These are phyloP conservation scores for Apaloderma vittatum DNA, from an alignment of 2,113 vertebrate species.

Conservation along the genomic window DNA sequence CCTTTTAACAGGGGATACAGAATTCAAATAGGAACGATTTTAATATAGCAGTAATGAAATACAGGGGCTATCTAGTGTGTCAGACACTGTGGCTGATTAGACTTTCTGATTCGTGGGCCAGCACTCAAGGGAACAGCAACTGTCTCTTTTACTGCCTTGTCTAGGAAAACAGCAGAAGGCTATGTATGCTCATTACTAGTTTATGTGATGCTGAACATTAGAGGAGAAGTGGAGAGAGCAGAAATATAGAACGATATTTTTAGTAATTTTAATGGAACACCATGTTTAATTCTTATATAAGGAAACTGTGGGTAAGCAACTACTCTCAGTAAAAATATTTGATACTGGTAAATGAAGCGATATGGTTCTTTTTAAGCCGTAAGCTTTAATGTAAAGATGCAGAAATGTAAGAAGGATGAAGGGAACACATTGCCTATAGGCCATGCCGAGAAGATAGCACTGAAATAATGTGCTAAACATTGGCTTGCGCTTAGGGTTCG, in stretches of 20 bases:
- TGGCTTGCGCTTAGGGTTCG: conserved; percentile 13
- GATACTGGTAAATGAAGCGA: background rate
- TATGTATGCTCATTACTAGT: conserved; percentile 65
- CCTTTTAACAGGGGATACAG: conserved; percentile 6
- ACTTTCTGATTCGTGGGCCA: conserved; percentile 64
- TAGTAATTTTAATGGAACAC: conserved; percentile 36
- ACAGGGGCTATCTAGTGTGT: conserved; percentile 44
- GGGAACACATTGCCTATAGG: background rate
- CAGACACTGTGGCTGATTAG: conserved; percentile 54
- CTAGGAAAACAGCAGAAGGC: conserved; percentile 71
- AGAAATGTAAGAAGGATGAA: background rate
- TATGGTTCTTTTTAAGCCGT: background rate
- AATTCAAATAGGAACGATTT: conserved; percentile 30
- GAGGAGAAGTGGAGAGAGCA: background rate
- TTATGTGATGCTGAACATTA: conserved; percentile 54
- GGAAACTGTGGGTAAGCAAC: background rate
- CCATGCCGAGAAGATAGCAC: conserved; percentile 19
- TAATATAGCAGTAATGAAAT: conserved; percentile 65
- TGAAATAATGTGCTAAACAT: conserved; percentile 27
- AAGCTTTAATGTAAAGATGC: background rate
- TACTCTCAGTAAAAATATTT: background rate
- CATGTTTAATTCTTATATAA: conserved; percentile 3
- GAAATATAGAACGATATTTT: conserved; percentile 30
- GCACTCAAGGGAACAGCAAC: conserved; percentile 67
- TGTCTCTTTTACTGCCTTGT: conserved; percentile 69